Percentiles rank a stretch among this genome's conserved stretches.
phyloP scores from a whole-genome alignment of 2,888 invertebrate species.

The Trachelus iudaicus region DNA sequence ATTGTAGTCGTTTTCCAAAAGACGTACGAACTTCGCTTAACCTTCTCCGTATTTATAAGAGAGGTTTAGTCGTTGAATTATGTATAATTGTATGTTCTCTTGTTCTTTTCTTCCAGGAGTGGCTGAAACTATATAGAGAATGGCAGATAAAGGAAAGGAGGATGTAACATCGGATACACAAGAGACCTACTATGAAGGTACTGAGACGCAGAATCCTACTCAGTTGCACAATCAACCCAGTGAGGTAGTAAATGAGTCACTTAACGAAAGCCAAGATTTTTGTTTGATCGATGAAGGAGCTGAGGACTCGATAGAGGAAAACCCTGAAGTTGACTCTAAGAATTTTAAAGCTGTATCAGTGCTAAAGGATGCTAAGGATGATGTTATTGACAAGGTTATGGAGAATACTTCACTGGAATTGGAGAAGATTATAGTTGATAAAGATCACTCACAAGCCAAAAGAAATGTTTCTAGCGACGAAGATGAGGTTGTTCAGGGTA shows the following conservation, averaged over 20 bases:
- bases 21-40: background rate
- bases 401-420: background rate
- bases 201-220: background rate
- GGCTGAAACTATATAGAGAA: conserved; percentile 17
- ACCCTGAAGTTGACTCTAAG: conserved; percentile 11
- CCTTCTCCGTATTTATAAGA: background rate
- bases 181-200: conserved; percentile 21
- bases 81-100: background rate
- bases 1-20: background rate
- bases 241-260: conserved; percentile 1
- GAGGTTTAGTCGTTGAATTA: background rate
- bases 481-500: conserved; percentile 40
- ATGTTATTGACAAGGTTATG: background rate
- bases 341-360: background rate
- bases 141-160: conserved; percentile 34
- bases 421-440: background rate
- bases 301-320: conserved; percentile 22
- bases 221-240: background rate
- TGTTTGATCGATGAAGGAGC: conserved; percentile 31
- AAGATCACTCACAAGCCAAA: background rate
- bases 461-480: conserved; percentile 24
- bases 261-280: conserved; percentile 51
- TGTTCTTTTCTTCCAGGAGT: conserved; percentile 13
- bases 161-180: conserved; percentile 24
- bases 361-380: conserved; percentile 6